phyloP scores from a whole-genome alignment of 2,797 vertebrate genomes.

The Hydrocynus forskahlii region DNA sequence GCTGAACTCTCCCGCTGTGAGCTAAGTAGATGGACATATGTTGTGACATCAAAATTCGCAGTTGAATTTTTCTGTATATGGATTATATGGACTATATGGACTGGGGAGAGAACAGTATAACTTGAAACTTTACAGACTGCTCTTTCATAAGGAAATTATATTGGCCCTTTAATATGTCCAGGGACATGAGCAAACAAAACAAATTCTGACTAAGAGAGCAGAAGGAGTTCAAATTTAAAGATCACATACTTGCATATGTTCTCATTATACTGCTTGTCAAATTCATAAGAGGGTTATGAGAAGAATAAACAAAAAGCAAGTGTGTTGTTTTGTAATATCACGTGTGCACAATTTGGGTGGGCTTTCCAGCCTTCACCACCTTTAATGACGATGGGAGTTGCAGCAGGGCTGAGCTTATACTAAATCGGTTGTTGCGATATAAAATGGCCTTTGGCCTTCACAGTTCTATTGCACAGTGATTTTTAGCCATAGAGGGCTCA shows the following conservation, averaged over 20 bases:
- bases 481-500: constrained; percentile 45
- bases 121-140: too few relatives aligned
- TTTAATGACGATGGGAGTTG: constrained; percentile 35
- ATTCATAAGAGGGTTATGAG: background rate
- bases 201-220: background rate
- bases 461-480: constrained; percentile 51
- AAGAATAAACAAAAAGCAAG: background rate
- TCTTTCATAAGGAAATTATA: too few relatives aligned
- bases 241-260: background rate
- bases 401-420: constrained; percentile 41
- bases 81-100: too few relatives aligned
- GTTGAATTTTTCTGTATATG: too few relatives aligned
- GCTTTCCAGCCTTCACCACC: constrained; percentile 6
- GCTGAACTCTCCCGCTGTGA: too few relatives aligned
- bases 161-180: too few relatives aligned
- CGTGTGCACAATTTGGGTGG: background rate
- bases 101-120: too few relatives aligned
- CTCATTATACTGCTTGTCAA: background rate
- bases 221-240: background rate
- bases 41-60: too few relatives aligned
- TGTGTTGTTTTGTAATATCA: background rate
- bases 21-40: too few relatives aligned
- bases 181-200: too few relatives aligned
- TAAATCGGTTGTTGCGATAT: constrained; percentile 47
- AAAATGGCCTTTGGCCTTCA: constrained; percentile 46